Conservation (phyloP, 2,888 invertebrate genomes). For the Ormyrus nitidulus region DNA sequence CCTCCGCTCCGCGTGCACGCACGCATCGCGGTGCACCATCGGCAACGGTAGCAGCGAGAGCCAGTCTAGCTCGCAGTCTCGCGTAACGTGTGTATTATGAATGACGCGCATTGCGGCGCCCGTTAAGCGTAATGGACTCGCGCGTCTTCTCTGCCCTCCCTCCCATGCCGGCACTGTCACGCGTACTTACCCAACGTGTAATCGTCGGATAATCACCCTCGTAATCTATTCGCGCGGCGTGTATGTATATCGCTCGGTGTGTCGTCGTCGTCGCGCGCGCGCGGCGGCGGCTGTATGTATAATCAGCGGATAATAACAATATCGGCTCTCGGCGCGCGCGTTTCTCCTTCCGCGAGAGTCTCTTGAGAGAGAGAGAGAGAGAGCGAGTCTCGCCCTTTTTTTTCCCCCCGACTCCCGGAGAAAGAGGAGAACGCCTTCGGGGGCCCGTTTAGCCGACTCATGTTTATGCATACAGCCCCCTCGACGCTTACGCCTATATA, state of each 20-base stretch:
- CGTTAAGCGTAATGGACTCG: slow-evolving; percentile 47
- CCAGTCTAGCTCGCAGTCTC: background rate
- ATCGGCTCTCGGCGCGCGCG: background rate
- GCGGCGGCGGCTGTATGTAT: too few species aligned
- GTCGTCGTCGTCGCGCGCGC: background rate
- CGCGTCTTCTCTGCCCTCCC: background rate
- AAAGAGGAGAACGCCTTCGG: background rate
- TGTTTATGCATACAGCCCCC: slow-evolving; percentile 48
- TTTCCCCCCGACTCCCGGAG: background rate
- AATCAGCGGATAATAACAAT: slow-evolving; percentile 35
- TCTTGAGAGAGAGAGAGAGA: too few species aligned
- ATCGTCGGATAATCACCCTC: slow-evolving; percentile 66
- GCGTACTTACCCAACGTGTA: slow-evolving; percentile 69
- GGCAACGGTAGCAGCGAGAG: background rate
- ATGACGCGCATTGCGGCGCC: slow-evolving; percentile 35
- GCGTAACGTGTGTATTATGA: slow-evolving; percentile 44
- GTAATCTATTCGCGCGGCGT: slow-evolving; percentile 42
- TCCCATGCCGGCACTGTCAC: slow-evolving; percentile 61
- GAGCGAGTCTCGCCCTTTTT: background rate
- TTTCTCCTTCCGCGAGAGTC: slow-evolving; percentile 16
- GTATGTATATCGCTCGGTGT: background rate
- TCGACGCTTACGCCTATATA: background rate
- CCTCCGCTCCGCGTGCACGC: background rate
- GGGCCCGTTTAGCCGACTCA: slow-evolving; percentile 42
- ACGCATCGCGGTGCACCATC: background rate